Percentiles rank a stretch among this genome's conserved stretches.
phyloP scores from a whole-genome alignment of 1,140 invertebrate genomes.

The Conus ventricosus region DNA sequence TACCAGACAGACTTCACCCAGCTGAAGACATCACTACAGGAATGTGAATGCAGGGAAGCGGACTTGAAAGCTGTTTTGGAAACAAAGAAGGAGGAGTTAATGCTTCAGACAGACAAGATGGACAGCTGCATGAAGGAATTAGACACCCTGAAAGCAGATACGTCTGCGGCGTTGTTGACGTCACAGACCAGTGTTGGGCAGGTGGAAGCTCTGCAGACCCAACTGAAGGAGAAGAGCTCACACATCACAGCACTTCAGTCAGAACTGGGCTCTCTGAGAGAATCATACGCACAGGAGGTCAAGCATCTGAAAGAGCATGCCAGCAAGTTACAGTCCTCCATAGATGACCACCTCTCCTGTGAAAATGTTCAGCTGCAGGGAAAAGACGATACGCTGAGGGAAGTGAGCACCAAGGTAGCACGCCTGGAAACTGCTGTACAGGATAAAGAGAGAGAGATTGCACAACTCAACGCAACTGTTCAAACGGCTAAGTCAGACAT shows the following conservation, averaged over 20 bases:
- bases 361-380: background rate
- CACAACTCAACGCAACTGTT: background rate
- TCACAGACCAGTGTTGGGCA: background rate
- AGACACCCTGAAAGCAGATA: background rate
- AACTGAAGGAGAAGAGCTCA: background rate
- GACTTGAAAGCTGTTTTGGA: conserved; percentile 1
- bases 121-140: conserved; percentile 1
- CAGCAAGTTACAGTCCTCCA: background rate
- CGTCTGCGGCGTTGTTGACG: background rate
- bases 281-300: background rate
- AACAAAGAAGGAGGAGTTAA: background rate
- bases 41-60: conserved; percentile 11
- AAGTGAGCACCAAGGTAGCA: conserved; percentile 1
- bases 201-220: background rate
- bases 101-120: conserved; percentile 3
- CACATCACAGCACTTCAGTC: background rate
- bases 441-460: conserved; percentile 9
- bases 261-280: background rate
- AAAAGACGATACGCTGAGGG: background rate
- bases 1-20: background rate
- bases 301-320: background rate
- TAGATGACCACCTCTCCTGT: background rate
- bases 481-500: conserved; percentile 4
- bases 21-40: background rate
- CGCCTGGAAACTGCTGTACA: conserved; percentile 9